phyloP scores from a whole-genome alignment of 1,140 invertebrate species.

The Ooceraea biroi region DNA sequence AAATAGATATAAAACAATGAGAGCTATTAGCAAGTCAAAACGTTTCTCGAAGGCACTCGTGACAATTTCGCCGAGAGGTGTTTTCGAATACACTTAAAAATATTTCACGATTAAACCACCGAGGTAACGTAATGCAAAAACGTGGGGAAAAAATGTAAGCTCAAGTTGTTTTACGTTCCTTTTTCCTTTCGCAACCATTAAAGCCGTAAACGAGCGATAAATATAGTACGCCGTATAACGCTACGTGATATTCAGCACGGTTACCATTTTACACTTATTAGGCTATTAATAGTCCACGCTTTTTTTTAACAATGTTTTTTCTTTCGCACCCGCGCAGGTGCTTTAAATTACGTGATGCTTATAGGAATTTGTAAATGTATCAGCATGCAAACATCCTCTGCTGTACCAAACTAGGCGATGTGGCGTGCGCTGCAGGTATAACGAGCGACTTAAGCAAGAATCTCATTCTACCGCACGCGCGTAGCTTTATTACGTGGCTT shows the following conservation, averaged over 20 bases:
- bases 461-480: constrained; percentile 60
- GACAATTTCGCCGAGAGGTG: not conserved
- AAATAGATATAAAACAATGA: not conserved
- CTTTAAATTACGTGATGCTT: constrained; percentile 36
- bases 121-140: not conserved
- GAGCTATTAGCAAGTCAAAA: not conserved
- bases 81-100: not conserved
- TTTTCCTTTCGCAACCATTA: not conserved
- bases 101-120: not conserved
- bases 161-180: not conserved
- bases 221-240: not conserved
- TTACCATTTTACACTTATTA: constrained; percentile 29
- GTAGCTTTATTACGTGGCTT: constrained; percentile 57
- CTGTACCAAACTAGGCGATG: constrained; percentile 40
- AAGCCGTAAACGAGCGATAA: constrained; percentile 18
- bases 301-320: not conserved
- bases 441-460: constrained; percentile 63
- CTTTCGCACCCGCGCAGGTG: not conserved
- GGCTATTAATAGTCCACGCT: constrained; percentile 17
- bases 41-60: not conserved
- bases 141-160: not conserved
- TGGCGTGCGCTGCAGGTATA: constrained; percentile 63
- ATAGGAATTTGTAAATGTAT: constrained; percentile 17
- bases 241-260: constrained; percentile 3
- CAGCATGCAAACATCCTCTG: constrained; percentile 60